phyloP scores from a whole-genome alignment of 2,113 vertebrate genomes.

The Poeciliopsis turrubarensis region DNA sequence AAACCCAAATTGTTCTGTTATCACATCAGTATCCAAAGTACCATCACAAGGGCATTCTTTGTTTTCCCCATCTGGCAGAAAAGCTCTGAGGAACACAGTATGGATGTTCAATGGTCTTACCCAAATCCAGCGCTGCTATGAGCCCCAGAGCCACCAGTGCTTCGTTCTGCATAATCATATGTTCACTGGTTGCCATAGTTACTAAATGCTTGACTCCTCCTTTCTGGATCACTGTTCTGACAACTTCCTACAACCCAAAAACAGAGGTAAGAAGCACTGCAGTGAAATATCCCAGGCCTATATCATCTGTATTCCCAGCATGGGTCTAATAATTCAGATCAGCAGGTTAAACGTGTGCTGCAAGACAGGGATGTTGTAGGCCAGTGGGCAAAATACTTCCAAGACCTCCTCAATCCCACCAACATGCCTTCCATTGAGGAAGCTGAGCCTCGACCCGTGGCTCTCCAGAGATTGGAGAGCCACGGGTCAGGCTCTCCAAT shows the following conservation, averaged over 20 bases:
- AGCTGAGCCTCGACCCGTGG: too few species aligned
- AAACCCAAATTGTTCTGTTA: constrained; percentile 1
- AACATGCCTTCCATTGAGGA: too few species aligned
- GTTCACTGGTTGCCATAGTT: constrained; percentile 97
- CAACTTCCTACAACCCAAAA: constrained; percentile 86
- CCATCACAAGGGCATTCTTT: not conserved
- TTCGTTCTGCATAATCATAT: constrained; percentile 99
- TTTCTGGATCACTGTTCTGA: constrained; percentile 91
- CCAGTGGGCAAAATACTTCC: too few species aligned
- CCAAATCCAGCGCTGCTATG: constrained; percentile 92
- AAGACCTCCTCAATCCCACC: too few species aligned
- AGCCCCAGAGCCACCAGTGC: constrained; percentile 96
- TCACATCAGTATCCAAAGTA: not conserved
- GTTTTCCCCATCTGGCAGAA: not conserved
- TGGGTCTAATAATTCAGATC: not conserved
- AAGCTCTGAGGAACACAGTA: not conserved
- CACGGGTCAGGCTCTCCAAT: too few species aligned
- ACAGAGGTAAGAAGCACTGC: not conserved
- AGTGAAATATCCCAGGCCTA: not conserved
- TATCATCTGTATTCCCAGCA: not conserved
- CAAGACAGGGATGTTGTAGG: too few species aligned
- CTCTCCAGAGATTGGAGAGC: too few species aligned
- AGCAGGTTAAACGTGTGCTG: not conserved
- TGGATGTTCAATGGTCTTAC: constrained; percentile 70
- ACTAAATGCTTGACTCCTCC: constrained; percentile 95